These are phyloP conservation scores for Dunckerocampus dactyliophorus DNA, from an alignment of 2,113 vertebrate genomes.

Conservation along the genomic window DNA sequence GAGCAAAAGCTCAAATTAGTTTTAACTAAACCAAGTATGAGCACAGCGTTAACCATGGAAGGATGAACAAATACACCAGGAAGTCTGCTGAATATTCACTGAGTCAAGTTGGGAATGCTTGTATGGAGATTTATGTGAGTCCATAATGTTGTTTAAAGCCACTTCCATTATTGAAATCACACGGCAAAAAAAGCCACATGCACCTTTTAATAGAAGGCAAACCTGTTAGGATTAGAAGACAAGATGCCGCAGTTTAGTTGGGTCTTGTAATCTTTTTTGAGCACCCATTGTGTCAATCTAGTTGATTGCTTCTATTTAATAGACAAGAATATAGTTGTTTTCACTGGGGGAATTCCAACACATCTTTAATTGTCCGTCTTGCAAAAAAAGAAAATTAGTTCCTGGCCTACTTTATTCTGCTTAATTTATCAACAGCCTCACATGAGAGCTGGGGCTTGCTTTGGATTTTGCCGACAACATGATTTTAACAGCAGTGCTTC, in stretches of 20 bases:
- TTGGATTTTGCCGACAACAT: slow-evolving; percentile 18
- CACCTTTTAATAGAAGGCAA: background rate
- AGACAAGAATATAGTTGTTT: slow-evolving; percentile 39
- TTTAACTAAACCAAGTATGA: too few relatives aligned
- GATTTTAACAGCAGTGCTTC: slow-evolving; percentile 25
- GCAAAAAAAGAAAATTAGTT: slow-evolving; percentile 40
- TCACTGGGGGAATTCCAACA: slow-evolving; percentile 52
- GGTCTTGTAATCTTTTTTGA: slow-evolving; percentile 23
- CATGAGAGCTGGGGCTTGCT: slow-evolving; percentile 14
- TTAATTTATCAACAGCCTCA: slow-evolving; percentile 53
- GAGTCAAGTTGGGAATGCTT: too few relatives aligned
- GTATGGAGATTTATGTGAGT: too few relatives aligned
- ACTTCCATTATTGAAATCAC: too few relatives aligned
- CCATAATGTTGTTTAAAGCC: too few relatives aligned
- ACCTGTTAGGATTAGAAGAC: slow-evolving; percentile 13
- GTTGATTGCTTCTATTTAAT: slow-evolving; percentile 57
- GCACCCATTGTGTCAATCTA: slow-evolving; percentile 66
- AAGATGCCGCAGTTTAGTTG: slow-evolving; percentile 6
- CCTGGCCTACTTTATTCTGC: slow-evolving; percentile 60
- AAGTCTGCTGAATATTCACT: too few relatives aligned
- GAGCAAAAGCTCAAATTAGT: too few relatives aligned
- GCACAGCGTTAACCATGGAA: too few relatives aligned
- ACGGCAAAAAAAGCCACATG: background rate
- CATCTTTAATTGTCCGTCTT: slow-evolving; percentile 55
- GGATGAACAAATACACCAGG: too few relatives aligned